These are phyloP conservation scores for Agelas oroides DNA, from an alignment of 37 sponge, comb jelly and placozoan species.

Conservation along the genomic window DNA sequence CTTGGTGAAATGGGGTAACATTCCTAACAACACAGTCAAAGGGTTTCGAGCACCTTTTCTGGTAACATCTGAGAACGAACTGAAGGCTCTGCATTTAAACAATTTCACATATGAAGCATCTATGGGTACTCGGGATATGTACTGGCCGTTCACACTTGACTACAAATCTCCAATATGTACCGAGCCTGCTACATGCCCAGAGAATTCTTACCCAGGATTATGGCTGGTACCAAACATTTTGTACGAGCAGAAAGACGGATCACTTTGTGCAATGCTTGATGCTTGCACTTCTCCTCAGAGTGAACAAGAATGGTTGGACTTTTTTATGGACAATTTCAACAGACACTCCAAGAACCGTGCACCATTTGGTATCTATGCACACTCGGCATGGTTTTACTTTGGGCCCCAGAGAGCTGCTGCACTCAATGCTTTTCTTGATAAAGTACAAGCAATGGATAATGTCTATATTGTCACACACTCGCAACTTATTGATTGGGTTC, in stretches of 20 bases:
- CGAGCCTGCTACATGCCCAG: conserved; percentile 50
- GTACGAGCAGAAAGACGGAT: conserved; percentile 26
- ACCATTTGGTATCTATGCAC: conserved; percentile 56
- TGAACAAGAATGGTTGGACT: conserved; percentile 53
- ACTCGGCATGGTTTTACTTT: conserved; percentile 43
- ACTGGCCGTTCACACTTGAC: conserved; percentile 75
- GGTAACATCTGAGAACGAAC: conserved; percentile 37
- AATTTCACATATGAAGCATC: conserved; percentile 59
- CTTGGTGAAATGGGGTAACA: conserved; percentile 45
- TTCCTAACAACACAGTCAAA: conserved; percentile 5
- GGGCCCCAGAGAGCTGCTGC: neutral
- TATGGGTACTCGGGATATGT: conserved; percentile 36
- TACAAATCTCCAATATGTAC: conserved; percentile 65
- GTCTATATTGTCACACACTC: conserved; percentile 62
- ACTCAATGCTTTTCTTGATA: conserved; percentile 34
- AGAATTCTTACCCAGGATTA: conserved; percentile 52
- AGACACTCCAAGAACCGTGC: conserved; percentile 53
- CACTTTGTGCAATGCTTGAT: conserved; percentile 32
- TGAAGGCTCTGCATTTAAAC: conserved; percentile 33
- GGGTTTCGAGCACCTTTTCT: conserved; percentile 66
- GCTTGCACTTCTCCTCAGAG: conserved; percentile 32
- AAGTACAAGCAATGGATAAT: conserved; percentile 29
- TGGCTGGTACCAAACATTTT: conserved; percentile 53
- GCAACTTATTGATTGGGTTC: conserved; percentile 68
- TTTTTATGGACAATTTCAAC: conserved; percentile 53